These are phyloP conservation scores for Parazoanthus swiftii DNA, from an alignment of 92 coral and sea anemone genomes.

Conservation along the genomic window DNA sequence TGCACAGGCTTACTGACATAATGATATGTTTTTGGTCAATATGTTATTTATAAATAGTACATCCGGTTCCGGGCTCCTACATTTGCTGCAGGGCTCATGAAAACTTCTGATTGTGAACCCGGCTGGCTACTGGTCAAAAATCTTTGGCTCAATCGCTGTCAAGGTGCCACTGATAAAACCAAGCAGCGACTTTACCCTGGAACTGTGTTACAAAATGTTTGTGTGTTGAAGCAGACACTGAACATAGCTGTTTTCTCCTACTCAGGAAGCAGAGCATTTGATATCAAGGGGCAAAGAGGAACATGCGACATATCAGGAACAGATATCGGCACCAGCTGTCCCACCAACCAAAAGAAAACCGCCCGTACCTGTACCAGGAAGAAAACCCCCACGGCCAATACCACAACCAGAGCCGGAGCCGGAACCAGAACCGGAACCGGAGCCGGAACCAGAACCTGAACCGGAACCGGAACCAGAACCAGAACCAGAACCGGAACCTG, in stretches of 20 bases:
- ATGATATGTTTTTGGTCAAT: too few species aligned
- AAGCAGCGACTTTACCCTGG: too few species aligned
- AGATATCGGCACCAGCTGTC: slow-evolving; percentile 70
- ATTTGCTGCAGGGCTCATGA: too few species aligned
- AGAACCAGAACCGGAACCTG: slow-evolving; percentile 31
- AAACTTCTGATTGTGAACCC: too few species aligned
- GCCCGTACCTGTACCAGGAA: slow-evolving; percentile 65
- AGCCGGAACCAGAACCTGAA: slow-evolving; percentile 73
- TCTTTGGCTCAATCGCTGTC: too few species aligned
- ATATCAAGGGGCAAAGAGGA: slow-evolving; percentile 81
- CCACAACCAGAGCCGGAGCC: slow-evolving; percentile 78
- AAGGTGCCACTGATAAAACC: too few species aligned
- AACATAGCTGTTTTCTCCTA: background rate
- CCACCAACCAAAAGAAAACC: slow-evolving; percentile 69
- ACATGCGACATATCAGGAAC: slow-evolving; percentile 70
- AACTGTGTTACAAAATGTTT: too few species aligned
- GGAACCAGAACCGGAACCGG: slow-evolving; percentile 70
- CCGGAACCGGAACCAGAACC: slow-evolving; percentile 54
- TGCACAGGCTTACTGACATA: too few species aligned
- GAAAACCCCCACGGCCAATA: slow-evolving; percentile 46
- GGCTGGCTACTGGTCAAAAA: too few species aligned
- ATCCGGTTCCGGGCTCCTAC: too few species aligned
- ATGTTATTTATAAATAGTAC: too few species aligned
- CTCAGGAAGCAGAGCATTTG: slow-evolving; percentile 78
- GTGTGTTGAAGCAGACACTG: background rate